Evolutionary conservation across 2,113 vertebrate species (phyloP).

Genomic region (Etheostoma spectabile): DNA sequence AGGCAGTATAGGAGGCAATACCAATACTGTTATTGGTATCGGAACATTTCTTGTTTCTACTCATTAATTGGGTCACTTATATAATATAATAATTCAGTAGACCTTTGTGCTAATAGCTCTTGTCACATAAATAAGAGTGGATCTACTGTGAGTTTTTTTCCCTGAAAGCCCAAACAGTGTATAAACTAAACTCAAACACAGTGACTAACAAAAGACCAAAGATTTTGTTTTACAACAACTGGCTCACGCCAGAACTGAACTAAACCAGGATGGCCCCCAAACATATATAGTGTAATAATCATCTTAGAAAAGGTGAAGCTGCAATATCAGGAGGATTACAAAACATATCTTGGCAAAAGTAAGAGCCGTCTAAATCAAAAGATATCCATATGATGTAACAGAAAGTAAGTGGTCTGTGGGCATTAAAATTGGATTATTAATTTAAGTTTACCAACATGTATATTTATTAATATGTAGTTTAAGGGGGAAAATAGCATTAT

Average conservation of each 20-base stretch:
- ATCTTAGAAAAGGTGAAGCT: background rate
- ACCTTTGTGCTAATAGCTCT: slow-evolving; percentile 18
- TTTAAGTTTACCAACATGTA: background rate
- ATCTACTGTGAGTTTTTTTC: background rate
- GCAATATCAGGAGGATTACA: background rate
- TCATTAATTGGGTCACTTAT: slow-evolving; percentile 50
- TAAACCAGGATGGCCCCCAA: background rate
- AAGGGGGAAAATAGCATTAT: background rate
- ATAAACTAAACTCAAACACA: slow-evolving; percentile 1
- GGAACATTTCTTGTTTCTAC: background rate
- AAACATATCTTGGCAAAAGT: background rate
- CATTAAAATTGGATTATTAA: background rate
- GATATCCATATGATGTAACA: background rate
- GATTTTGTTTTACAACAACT: background rate
- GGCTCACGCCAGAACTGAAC: background rate
- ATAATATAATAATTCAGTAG: slow-evolving; percentile 54
- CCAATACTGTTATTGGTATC: no score
- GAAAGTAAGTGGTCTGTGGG: background rate
- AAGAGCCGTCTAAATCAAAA: background rate
- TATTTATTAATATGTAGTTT: background rate
- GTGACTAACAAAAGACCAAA: background rate
- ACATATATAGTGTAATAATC: background rate
- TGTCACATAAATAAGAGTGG: slow-evolving; percentile 25
- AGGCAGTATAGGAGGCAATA: no score
- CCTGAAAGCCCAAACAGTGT: background rate